These are phyloP conservation scores for Stomatorhinus walkeri DNA, from an alignment of 2,797 vertebrate genomes.

Conservation along the genomic window DNA sequence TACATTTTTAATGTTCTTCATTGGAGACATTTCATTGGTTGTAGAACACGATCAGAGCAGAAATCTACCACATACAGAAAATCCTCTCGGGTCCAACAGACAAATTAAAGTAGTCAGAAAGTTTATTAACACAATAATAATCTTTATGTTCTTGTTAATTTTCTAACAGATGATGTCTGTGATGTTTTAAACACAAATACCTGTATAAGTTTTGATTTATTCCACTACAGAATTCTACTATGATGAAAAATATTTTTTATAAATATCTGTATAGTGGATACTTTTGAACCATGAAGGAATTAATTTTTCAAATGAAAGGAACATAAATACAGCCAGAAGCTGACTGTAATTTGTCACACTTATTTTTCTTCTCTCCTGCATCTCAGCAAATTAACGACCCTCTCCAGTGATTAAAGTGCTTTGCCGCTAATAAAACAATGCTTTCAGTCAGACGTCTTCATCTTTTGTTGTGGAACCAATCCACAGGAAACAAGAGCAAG, in stretches of 20 bases:
- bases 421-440: neutral
- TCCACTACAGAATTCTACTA: neutral
- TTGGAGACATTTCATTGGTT: neutral
- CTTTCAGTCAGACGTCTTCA: slow-evolving; percentile 12
- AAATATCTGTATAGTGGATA: neutral
- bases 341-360: neutral
- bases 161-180: neutral
- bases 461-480: slow-evolving; percentile 33
- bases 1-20: neutral
- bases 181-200: neutral
- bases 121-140: neutral
- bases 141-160: neutral
- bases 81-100: neutral
- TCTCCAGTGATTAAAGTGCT: neutral
- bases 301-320: neutral
- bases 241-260: neutral
- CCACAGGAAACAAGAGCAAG: slow-evolving; percentile 43
- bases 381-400: neutral
- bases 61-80: neutral
- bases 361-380: neutral
- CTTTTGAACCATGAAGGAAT: neutral
- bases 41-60: neutral
- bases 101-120: neutral
- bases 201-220: neutral
- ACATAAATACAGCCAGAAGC: neutral